Base-by-base conservation (phyloP, 2,888 invertebrate genomes). In the Lasioglossum morio region DNA sequence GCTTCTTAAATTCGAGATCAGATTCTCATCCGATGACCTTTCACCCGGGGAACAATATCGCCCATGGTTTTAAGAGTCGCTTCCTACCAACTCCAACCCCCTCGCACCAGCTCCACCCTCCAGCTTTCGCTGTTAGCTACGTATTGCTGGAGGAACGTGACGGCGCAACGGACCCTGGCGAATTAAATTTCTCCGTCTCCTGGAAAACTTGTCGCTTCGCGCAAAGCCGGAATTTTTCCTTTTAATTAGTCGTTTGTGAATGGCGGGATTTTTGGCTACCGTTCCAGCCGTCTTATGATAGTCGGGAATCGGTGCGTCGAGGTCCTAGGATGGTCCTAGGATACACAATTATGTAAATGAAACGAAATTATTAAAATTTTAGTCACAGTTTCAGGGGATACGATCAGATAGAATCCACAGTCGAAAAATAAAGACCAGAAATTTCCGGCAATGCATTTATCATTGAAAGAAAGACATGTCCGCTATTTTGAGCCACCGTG, bases 21-120 rank as follows among this genome's bases (percentile, higher is more conserved):
- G 87, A 81, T 88, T 74, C 79, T 85, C 77, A 57, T 74, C 70
- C 30, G 74, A 75, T 19, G 74, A 76, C 78, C 48, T 75, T 63
- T 23, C 73, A 30, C 72, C 57, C 40, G 40, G 48, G n/a, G 69
- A 60, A 72, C 81, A 60, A 81, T 84, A 79, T 73, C 75, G 74
- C 34, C 57, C 70, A 66, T 30, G 66, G 43, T 48, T 79, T 82
- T 60, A 75, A 60, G 74, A 77, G 73, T 12, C 43, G 60, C 57
- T 30, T 23, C 40, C 53, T 23, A 8, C 23, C 30, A 23, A 10
- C 23, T 12, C 69, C 23, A 14, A 10, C 27, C 16, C 30, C 34
- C 4, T 3, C 19, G n/a, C 7, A 16, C 5, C 7, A 23, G n/a
- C 23, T 12, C 12, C n/a, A 63, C 16, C 63, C 63, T 27, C 19